Conservation (phyloP, 2,113 vertebrate species). For the Romanogobio albipinnatus region DNA sequence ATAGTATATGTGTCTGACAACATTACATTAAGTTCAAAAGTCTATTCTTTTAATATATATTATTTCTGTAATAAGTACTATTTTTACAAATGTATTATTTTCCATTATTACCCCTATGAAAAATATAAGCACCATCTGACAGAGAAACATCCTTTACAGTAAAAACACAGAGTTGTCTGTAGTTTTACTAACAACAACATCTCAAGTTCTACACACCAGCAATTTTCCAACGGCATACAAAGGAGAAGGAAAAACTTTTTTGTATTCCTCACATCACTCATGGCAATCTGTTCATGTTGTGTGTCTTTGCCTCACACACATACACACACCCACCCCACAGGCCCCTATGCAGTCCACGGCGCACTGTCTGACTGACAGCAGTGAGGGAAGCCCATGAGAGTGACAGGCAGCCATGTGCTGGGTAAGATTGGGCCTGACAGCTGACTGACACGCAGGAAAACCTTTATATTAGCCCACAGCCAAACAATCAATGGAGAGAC, state of each 20-base stretch:
- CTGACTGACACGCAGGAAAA: conserved; percentile 75
- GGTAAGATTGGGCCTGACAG: conserved; percentile 70
- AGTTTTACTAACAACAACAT: neutral
- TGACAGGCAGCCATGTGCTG: conserved; percentile 68
- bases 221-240: conserved; percentile 20
- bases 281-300: neutral
- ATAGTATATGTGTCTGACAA: too few species aligned
- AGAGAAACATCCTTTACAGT: neutral
- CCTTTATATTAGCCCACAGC: conserved; percentile 77
- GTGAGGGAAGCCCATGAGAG: conserved; percentile 59
- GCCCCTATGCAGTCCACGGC: neutral
- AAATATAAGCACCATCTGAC: neutral
- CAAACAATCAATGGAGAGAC: conserved; percentile 64
- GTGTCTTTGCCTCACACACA: neutral
- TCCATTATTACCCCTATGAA: too few species aligned
- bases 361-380: conserved; percentile 53
- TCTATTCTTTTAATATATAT: neutral
- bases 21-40: neutral
- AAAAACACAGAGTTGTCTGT: neutral
- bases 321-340: neutral
- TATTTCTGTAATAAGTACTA: neutral
- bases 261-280: neutral
- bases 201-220: conserved; percentile 25
- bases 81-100: neutral
- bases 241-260: neutral